Base-by-base conservation (phyloP, 1,140 invertebrate species). In the Bradysia coprophila region DNA sequence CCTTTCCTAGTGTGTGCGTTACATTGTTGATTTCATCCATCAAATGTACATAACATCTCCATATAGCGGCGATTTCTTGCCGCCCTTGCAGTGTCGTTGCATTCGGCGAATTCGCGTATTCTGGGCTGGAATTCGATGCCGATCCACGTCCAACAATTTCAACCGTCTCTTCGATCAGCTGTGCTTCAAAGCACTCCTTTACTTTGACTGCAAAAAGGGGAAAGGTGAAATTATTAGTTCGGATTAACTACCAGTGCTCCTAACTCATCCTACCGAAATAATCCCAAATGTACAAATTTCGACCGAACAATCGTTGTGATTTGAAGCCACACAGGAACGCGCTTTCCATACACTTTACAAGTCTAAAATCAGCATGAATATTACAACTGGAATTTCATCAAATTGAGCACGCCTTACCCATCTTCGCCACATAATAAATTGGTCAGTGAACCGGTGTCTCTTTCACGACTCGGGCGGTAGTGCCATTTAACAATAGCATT, bases 401-500 rank as follows among this genome's bases (percentile, higher is more conserved):
- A n/a, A n/a, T n/a, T n/a, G n/a, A n/a, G n/a, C n/a, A n/a, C n/a
- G n/a, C n/a, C n/a, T n/a, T n/a, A n/a, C n/a, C 94, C 94, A 48
- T 78, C 75, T 57, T 98, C 92, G 1, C 93, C 93, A 62, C 94
- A 98, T 10, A 98, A 62, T 22, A 98, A 65, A 34, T 84, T 79
- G 15, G 93, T 95, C 22, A 97, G 64, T n/a, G 84, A 81, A 43
- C 76, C 87, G 24, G 80, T 75, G 57, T 93, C 87, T 46, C 85
- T 79, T 46, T 78, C 76, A 6, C 73, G 69, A 49, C 78, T 81
- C 15, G 73, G 69, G 43, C 76, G 67, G 54, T 91, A 92, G 57
- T 90, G 92, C 71, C 91, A 91, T 67, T 98, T 98, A 1, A 98
- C 89, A 48, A 99, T 84, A 13, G 81, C 85, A 65, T 97, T 98